phyloP scores from a whole-genome alignment of 2,888 invertebrate species.

The Venustoraphidia nigricollis region DNA sequence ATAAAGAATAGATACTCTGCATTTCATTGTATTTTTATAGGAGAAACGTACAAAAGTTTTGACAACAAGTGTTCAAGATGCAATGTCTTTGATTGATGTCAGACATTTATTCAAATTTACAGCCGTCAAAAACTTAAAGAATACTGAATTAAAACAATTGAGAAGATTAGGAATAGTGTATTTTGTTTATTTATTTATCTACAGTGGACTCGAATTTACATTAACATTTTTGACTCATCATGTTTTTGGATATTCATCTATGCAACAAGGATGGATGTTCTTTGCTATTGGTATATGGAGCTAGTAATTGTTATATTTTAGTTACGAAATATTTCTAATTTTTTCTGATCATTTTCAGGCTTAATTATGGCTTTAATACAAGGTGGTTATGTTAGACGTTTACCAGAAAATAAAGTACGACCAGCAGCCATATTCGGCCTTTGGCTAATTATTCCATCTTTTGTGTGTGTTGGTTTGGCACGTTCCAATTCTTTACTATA shows the following conservation, averaged over 20 bases:
- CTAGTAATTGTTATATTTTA: neutral
- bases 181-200: conserved; percentile 85
- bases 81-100: conserved; percentile 21
- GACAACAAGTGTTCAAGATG: conserved; percentile 31
- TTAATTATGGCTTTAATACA: conserved; percentile 81
- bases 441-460: conserved; percentile 72
- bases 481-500: conserved; percentile 46
- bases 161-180: conserved; percentile 58
- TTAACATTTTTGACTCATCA: conserved; percentile 92
- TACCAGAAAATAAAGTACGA: conserved; percentile 57
- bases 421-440: conserved; percentile 59
- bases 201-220: conserved; percentile 95
- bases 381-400: conserved; percentile 73
- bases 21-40: conserved; percentile 27
- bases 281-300: conserved; percentile 60
- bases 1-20: too few species aligned
- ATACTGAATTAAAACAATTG: conserved; percentile 45
- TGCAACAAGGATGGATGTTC: conserved; percentile 98
- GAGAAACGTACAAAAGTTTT: conserved; percentile 54
- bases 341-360: conserved; percentile 25
- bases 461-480: conserved; percentile 69
- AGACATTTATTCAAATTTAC: conserved; percentile 40
- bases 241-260: conserved; percentile 76
- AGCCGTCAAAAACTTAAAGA: conserved; percentile 48
- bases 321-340: neutral